phyloP scores from a whole-genome alignment of 2,888 invertebrate species.

The Drosophila falleni region DNA sequence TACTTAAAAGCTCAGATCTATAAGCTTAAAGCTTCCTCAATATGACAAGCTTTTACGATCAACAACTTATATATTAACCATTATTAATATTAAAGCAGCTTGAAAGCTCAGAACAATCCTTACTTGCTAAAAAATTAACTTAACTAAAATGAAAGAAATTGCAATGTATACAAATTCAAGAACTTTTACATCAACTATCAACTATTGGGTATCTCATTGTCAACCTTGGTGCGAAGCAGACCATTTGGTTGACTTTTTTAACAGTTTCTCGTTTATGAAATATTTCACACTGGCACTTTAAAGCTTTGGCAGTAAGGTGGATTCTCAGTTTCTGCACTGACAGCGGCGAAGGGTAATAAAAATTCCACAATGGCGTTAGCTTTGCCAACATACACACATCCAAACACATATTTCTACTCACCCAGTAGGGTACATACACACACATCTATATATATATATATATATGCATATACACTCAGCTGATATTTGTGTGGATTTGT shows the following conservation, averaged over 20 bases:
- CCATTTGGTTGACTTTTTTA: constrained; percentile 33
- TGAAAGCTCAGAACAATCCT: too few relatives aligned
- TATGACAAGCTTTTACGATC: too few relatives aligned
- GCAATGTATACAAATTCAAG: neutral
- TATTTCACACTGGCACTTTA: constrained; percentile 72
- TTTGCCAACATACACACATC: constrained; percentile 20
- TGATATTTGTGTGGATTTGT: constrained; percentile 50
- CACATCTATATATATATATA: constrained; percentile 11
- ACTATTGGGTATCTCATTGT: constrained; percentile 9
- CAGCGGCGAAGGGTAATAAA: constrained; percentile 72
- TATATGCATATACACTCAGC: constrained; percentile 6
- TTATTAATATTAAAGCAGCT: too few relatives aligned
- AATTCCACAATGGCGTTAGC: constrained; percentile 76
- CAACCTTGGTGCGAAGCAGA: too few relatives aligned
- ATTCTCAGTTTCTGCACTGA: constrained; percentile 53
- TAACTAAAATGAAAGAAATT: neutral
- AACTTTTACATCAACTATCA: neutral
- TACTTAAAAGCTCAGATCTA: neutral
- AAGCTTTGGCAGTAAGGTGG: constrained; percentile 59
- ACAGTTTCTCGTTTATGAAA: constrained; percentile 63
- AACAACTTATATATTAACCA: too few relatives aligned
- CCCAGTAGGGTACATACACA: constrained; percentile 5
- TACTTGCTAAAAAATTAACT: neutral
- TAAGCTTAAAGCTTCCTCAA: neutral
- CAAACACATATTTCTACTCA: neutral